Conservation (phyloP, 1,140 invertebrate species). For the Phymastichus coffea region DNA sequence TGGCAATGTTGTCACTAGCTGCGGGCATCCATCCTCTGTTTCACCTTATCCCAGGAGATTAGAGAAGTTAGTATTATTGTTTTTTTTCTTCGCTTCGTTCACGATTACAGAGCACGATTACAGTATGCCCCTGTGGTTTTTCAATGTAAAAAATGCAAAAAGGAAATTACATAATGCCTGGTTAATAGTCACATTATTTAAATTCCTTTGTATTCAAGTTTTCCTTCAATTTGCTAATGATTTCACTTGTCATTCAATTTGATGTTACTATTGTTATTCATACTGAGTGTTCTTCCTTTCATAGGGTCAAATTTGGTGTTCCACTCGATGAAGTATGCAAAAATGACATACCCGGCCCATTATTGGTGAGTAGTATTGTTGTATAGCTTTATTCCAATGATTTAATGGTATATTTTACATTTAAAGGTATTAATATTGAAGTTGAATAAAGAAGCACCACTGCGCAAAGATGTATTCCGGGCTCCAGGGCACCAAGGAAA, state of each 20-base stretch:
- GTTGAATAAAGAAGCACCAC: constrained; percentile 91
- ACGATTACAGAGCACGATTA: neutral
- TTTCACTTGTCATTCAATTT: no score
- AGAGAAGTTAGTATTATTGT: constrained; percentile 67
- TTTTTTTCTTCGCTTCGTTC: no score
- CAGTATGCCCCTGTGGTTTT: neutral
- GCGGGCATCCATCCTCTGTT: constrained; percentile 69
- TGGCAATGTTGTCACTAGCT: constrained; percentile 86
- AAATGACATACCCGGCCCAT: constrained; percentile 87
- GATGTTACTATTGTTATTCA: no score
- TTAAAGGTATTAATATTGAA: constrained; percentile 84
- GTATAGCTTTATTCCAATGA: neutral
- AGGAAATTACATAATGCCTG: constrained; percentile 4
- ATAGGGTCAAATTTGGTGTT: constrained; percentile 89
- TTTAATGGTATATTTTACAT: neutral
- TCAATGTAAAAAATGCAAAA: neutral
- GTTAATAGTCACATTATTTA: no score
- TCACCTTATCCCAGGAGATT: constrained; percentile 76
- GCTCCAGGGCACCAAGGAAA: constrained; percentile 92
- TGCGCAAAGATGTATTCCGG: constrained; percentile 90
- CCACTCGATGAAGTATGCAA: constrained; percentile 88
- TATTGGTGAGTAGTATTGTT: constrained; percentile 66
- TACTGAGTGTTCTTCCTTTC: no score
- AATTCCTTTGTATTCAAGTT: no score
- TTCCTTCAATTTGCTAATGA: no score